A percentile compares a stretch with the other conserved stretches of the same genome.
Conservation (phyloP, 2,113 vertebrate species). For the Oncorhynchus clarkii region DNA sequence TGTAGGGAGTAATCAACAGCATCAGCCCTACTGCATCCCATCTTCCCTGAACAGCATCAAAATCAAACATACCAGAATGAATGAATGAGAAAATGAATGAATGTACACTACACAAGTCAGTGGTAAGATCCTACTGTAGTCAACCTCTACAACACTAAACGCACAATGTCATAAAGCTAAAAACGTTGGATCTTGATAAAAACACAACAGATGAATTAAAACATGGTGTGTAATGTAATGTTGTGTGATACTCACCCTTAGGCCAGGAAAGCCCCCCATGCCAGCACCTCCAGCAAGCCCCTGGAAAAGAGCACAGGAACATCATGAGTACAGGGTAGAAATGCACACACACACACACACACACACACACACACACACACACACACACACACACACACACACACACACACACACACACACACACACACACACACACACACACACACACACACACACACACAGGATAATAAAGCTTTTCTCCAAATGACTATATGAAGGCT, state of each 20-base stretch:
- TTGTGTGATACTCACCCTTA: slow-evolving; percentile 82
- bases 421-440: not conserved
- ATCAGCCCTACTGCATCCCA: too few relatives aligned
- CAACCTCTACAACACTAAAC: too few relatives aligned
- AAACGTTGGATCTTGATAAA: not conserved
- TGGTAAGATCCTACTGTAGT: too few relatives aligned
- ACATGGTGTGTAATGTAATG: not conserved
- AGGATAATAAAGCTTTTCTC: not conserved
- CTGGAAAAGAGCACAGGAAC: slow-evolving; percentile 71
- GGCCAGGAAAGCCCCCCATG: slow-evolving; percentile 88
- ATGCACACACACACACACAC: not conserved
- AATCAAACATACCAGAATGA: not conserved
- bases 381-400: too few relatives aligned
- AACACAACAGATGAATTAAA: not conserved
- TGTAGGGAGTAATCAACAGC: not conserved
- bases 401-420: not conserved
- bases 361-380: not conserved
- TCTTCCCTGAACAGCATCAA: too few relatives aligned
- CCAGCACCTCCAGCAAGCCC: slow-evolving; percentile 86
- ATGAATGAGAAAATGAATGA: too few relatives aligned
- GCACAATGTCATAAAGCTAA: too few relatives aligned
- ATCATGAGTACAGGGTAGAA: slow-evolving; percentile 22
- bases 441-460: not conserved
- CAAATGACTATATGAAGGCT: not conserved
- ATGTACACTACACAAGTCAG: too few relatives aligned